phyloP scores from a whole-genome alignment of 1,140 invertebrate species.

The Caenorhabditis tropicalis region DNA sequence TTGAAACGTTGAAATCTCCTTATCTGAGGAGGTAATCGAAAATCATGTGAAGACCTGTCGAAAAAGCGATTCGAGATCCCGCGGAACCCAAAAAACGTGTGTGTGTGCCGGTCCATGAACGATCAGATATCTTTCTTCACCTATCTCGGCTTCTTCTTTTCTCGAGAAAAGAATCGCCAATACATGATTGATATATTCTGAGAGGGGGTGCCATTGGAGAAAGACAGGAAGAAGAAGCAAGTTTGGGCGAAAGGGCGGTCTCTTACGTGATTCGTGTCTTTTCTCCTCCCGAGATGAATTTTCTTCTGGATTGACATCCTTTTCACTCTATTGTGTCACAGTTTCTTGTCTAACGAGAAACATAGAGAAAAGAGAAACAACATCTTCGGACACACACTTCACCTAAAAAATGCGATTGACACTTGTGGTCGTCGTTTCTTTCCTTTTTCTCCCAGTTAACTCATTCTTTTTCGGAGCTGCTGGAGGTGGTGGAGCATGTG shows the following conservation, averaged over 20 bases:
- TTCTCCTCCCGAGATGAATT: no score
- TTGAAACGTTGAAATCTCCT: not conserved
- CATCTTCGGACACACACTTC: not conserved
- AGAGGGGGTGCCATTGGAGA: conserved; percentile 22
- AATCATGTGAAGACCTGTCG: conserved; percentile 31
- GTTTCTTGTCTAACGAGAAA: not conserved
- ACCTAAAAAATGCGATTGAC: conserved; percentile 26
- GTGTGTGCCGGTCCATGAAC: not conserved
- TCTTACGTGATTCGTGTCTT: conserved; percentile 5
- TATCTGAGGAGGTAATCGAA: not conserved
- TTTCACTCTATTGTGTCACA: conserved; percentile 8
- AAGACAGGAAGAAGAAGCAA: not conserved
- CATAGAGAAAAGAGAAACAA: not conserved
- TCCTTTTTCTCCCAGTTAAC: not conserved
- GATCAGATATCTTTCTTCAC: conserved; percentile 1
- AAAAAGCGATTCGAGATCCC: not conserved
- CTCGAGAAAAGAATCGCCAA: conserved; percentile 28
- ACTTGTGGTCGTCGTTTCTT: not conserved
- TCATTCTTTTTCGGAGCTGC: conserved; percentile 2
- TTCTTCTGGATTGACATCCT: not conserved
- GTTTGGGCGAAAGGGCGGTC: conserved; percentile 15
- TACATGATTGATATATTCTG: conserved; percentile 36
- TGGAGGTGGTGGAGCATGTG: conserved; percentile 31
- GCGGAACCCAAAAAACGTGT: not conserved
- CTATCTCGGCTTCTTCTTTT: not conserved